Evolutionary conservation across 2,888 invertebrate species (phyloP), one percentile per base, ranked within the genome.

Genomic region (Limenitis camilla): DNA sequence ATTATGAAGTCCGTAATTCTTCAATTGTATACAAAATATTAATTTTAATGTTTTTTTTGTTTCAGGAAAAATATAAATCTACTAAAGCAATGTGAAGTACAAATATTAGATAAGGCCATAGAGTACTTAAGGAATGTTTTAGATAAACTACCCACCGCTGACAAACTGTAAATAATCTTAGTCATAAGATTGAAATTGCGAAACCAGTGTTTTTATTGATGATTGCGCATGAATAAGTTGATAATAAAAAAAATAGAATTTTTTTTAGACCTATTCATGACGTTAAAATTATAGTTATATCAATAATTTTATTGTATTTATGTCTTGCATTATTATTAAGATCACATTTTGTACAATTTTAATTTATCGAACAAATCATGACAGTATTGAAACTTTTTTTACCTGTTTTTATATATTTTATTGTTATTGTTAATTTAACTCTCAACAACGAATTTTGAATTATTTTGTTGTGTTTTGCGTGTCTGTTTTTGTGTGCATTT

Each of bases 41-140:
- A 19, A 19, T 19, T 19, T 19, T 19, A 3, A 19, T 19, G 19
- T 19, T 19, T 2, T 60, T 33, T 55, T 81, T 32, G 7, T 45
- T 79, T 33, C 78, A 88, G 88, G 59, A 74, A 69, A 62, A 81
- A 84, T 61, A 69, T 84, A 52, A 78, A 76, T 52, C 66, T 81
- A n/a, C 62, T 88, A 30, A 87, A 88, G 59, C 66, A 81, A 64
- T 79, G 78, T 55, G 88, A 88, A 78, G 74, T 82, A 69, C 76
- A 81, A 76, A 81, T 83, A 59, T 63, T 88, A 61, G 76, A 84
- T 39, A 72, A 74, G 71, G 80, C 82, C 74, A 82, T 87, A 56
- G 69, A 73, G 58, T 78, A 81, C 68, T 66, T 85, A 62, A 73
- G 74, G 47, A 65, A 68, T 38, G 65, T 67, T 55, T 49, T 81